A percentile compares a stretch with the other conserved stretches of the same genome.
Conservation (phyloP, 2,797 vertebrate species). For the Loris lydekkerianus region DNA sequence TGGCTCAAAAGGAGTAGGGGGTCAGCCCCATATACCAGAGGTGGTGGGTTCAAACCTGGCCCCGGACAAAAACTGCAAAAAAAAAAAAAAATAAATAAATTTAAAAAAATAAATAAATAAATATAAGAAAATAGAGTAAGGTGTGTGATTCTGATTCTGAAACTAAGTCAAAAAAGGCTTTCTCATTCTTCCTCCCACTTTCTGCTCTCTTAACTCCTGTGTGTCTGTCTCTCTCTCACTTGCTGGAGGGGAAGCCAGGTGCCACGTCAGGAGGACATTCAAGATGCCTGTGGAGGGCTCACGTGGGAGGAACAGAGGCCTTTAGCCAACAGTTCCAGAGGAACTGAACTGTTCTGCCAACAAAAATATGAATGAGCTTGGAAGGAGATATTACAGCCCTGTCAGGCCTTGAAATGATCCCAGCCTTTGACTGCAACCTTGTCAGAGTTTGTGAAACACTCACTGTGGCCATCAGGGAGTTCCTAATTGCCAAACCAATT, state of each 20-base stretch:
- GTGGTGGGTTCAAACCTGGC: too few species aligned
- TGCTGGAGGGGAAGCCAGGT: neutral
- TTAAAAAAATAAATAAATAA: too few species aligned
- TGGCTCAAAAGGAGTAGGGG: too few species aligned
- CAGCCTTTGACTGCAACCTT: neutral
- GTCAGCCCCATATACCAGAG: too few species aligned
- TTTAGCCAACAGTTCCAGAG: neutral
- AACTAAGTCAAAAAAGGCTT: neutral
- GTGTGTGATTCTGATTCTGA: neutral
- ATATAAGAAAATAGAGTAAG: neutral
- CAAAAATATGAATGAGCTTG: neutral
- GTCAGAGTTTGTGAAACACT: neutral
- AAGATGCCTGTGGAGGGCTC: neutral
- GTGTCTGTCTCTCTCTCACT: neutral
- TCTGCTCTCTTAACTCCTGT: neutral
- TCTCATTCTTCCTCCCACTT: neutral
- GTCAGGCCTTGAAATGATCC: neutral
- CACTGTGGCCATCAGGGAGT: neutral
- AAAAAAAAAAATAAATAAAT: too few species aligned
- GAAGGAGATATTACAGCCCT: neutral
- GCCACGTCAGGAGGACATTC: neutral
- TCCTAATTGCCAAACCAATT: neutral
- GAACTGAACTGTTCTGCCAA: neutral
- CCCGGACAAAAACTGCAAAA: too few species aligned
- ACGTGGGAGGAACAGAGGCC: neutral